A percentile compares a stretch with the other conserved stretches of the same genome.
phyloP scores from a whole-genome alignment of 2,797 vertebrate species.

The Eulemur rubriventer region DNA sequence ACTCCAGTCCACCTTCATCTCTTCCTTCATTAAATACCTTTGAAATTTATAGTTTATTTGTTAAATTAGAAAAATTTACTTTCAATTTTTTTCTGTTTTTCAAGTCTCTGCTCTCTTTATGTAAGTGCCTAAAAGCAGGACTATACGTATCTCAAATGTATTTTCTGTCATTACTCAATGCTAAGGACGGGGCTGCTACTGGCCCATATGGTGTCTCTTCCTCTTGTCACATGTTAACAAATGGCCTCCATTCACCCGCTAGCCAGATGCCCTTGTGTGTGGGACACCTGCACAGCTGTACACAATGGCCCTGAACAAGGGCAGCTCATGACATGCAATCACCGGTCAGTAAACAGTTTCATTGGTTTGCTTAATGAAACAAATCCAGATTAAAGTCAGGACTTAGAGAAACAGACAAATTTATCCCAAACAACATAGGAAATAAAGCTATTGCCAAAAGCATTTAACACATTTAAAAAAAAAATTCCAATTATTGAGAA shows the following conservation, averaged over 20 bases:
- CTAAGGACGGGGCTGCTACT: not conserved
- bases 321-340: not conserved
- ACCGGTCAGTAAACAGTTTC: not conserved
- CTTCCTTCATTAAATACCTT: not conserved
- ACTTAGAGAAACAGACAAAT: constrained; percentile 1
- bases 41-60: constrained; percentile 11
- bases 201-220: not conserved
- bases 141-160: not conserved
- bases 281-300: not conserved
- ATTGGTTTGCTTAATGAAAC: not conserved
- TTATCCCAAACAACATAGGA: not conserved
- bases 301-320: not conserved
- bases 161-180: not conserved
- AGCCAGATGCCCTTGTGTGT: not conserved
- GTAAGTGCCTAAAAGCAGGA: not conserved
- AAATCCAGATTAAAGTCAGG: constrained; percentile 8
- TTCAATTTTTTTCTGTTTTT: not conserved
- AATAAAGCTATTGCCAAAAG: not conserved
- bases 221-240: not conserved
- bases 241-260: not conserved
- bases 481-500: not conserved
- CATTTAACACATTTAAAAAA: not conserved
- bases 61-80: not conserved
- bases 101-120: not conserved
- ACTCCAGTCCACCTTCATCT: not conserved